Base-by-base conservation (phyloP, 2,888 invertebrate species). In the Apamea epomidion region DNA sequence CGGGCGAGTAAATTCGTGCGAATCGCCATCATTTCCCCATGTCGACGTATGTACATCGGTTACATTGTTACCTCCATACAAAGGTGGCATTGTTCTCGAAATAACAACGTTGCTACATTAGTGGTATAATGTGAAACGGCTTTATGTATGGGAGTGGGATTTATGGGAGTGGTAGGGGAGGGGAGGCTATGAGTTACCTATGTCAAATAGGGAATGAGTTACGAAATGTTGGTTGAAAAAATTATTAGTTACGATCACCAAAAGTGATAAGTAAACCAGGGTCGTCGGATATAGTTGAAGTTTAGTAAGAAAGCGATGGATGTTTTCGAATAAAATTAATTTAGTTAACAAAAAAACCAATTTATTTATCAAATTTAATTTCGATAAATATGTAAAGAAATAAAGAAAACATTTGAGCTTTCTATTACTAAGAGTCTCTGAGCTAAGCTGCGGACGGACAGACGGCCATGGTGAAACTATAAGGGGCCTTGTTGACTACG, bases 31-130 rank as follows among this genome's bases (percentile, higher is more conserved):
- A 70, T 60, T 42, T 51, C 7, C 42, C 54, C 37, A 42, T 76
- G 32, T 48, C 51, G 42, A 10, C 1, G 18, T n/a, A n/a, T n/a
- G n/a, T 65, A 48, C 58, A 72, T 85, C 60, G 69, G 58, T 68
- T 60, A 76, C 85, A 81, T 81, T 76, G 83, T 85, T 72, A 60
- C 37, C 51, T 45, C 10, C 1, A 14, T 1, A 84, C 81, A 84
- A 84, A 81, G 83, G 82, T 42, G 32, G 54, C 16, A 48, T 85
- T 84, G 83, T 84, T 73, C 85, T 74, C 69, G 18, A 85, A 85
- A 84, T 84, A 83, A 76, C 81, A 85, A 18, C 12, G 32, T 64
- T 12, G 68, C 29, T 74, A 76, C 82, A 81, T 84, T 83, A 83
- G 72, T 81, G 74, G 64, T 72, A 37, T 45, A 60, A 80, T 58